Conservation (phyloP, 2,113 vertebrate genomes). For the Stictonetta naevosa region DNA sequence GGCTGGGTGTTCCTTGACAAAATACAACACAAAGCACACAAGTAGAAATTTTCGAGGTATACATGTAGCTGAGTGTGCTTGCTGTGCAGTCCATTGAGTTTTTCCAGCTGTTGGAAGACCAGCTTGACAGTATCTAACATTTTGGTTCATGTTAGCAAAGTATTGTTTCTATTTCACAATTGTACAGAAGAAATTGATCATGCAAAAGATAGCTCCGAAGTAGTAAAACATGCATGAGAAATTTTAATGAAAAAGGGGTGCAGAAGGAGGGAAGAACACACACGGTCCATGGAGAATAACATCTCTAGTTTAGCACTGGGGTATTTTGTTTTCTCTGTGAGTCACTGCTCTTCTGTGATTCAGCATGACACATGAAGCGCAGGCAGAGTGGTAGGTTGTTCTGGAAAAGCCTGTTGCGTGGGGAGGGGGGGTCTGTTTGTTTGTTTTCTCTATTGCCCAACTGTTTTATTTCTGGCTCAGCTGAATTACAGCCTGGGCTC, state of each 20-base stretch:
- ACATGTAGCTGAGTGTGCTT: background rate
- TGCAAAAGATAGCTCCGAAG: background rate
- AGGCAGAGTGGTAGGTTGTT: background rate
- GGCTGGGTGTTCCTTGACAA: background rate
- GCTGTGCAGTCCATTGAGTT: background rate
- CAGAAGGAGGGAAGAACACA: background rate
- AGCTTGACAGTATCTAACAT: background rate
- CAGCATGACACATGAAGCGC: conserved; percentile 29
- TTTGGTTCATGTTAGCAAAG: background rate
- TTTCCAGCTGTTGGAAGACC: background rate
- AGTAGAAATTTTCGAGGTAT: background rate
- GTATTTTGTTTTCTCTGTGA: conserved; percentile 29
- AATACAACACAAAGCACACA: background rate
- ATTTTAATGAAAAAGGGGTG: background rate
- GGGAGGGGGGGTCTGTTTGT: conserved; percentile 13
- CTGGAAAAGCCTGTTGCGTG: conserved; percentile 44
- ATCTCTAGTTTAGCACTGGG: background rate
- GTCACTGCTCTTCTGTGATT: background rate
- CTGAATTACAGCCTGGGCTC: conserved; percentile 1
- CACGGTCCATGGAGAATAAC: background rate
- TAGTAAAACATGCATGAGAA: background rate
- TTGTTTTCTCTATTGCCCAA: conserved; percentile 61
- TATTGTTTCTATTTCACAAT: background rate
- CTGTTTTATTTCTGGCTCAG: conserved; percentile 54
- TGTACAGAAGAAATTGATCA: background rate